phyloP scores from a whole-genome alignment of 1,140 invertebrate species.

The Cydia amplana region DNA sequence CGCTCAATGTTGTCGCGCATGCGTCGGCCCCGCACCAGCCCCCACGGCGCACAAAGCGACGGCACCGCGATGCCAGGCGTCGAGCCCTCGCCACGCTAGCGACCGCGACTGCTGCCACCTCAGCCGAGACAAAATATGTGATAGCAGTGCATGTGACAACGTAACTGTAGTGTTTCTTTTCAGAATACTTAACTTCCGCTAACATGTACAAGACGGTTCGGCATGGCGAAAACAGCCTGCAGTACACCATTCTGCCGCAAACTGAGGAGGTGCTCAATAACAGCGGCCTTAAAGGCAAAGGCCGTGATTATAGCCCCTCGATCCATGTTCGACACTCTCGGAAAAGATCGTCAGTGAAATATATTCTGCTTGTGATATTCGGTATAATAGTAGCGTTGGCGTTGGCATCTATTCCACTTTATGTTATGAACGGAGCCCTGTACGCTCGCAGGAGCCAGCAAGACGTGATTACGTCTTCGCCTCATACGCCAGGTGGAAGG shows the following conservation, averaged over 20 bases:
- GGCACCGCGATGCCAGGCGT: conserved; percentile 53
- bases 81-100: conserved; percentile 55
- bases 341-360: conserved; percentile 65
- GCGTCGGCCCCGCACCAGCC: conserved; percentile 44
- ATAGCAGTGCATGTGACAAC: conserved; percentile 49
- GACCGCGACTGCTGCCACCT: conserved; percentile 43
- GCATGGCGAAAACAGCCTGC: conserved; percentile 86
- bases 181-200: conserved; percentile 49
- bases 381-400: conserved; percentile 62
- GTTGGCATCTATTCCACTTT: conserved; percentile 64
- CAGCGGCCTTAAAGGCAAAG: conserved; percentile 79
- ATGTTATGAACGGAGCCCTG: conserved; percentile 64
- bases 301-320: conserved; percentile 77
- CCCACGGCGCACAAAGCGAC: conserved; percentile 60
- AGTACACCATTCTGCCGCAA: conserved; percentile 86
- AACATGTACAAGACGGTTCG: conserved; percentile 87
- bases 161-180: conserved; percentile 63
- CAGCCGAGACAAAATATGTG: conserved; percentile 58
- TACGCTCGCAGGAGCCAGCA: conserved; percentile 56
- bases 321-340: conserved; percentile 65
- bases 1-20: conserved; percentile 77
- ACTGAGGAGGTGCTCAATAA: conserved; percentile 83
- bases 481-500: conserved; percentile 53
- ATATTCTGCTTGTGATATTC: conserved; percentile 62
- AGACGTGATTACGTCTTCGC: conserved; percentile 56